These are phyloP conservation scores for Thamnaconus septentrionalis DNA, from an alignment of 2,113 vertebrate species.

Conservation along the genomic window DNA sequence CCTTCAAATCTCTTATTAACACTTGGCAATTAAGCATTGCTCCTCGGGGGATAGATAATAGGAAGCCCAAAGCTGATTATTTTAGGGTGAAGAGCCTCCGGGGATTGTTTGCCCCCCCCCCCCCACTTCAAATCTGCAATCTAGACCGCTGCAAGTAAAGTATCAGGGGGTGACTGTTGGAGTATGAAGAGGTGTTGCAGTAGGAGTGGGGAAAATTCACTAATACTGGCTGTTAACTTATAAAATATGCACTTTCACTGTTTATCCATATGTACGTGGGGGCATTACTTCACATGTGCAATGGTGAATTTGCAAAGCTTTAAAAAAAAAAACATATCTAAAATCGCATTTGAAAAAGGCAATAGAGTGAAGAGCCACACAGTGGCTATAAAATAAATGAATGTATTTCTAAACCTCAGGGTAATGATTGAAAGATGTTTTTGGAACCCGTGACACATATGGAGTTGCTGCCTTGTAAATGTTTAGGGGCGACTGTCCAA, in stretches of 20 bases:
- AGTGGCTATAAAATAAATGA: too few species aligned
- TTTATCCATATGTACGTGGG: not conserved
- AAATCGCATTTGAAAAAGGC: too few species aligned
- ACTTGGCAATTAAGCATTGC: conserved; percentile 70
- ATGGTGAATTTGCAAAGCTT: too few species aligned
- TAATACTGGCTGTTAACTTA: not conserved
- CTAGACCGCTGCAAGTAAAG: conserved; percentile 41
- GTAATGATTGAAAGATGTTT: too few species aligned
- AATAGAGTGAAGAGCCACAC: too few species aligned
- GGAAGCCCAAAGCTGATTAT: conserved; percentile 61
- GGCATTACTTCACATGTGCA: too few species aligned
- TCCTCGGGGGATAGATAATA: conserved; percentile 65
- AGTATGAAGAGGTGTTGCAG: not conserved
- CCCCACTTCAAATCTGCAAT: conserved; percentile 18
- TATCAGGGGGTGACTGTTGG: conserved; percentile 12
- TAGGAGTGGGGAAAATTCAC: not conserved
- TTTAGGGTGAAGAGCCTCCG: conserved; percentile 48
- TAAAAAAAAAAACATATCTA: too few species aligned
- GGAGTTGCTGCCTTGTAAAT: too few species aligned
- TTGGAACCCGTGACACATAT: too few species aligned
- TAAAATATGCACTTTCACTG: not conserved
- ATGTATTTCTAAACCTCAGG: too few species aligned
- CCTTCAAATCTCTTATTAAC: conserved; percentile 72
- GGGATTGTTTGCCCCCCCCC: conserved; percentile 45
- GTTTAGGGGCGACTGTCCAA: too few species aligned